Conservation (phyloP, 1,140 invertebrate species). For the Gyrodactylus bullatarudis region DNA sequence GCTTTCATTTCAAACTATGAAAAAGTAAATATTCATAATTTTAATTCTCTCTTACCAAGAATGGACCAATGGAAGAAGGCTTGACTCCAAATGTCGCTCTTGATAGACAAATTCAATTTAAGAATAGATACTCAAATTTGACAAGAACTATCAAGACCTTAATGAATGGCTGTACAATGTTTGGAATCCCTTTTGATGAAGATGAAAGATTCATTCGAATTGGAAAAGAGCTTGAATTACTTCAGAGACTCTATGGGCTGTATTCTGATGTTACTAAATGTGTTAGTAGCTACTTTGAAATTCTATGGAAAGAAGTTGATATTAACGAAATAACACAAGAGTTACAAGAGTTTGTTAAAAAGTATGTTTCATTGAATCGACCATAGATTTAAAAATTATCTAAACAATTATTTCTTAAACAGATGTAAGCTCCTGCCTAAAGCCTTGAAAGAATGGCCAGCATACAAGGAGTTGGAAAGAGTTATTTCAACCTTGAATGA, state of each 20-base stretch:
- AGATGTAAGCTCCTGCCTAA: conserved; percentile 42
- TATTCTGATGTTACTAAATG: conserved; percentile 70
- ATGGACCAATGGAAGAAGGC: conserved; percentile 62
- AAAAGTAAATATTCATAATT: conserved; percentile 21
- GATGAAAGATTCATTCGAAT: conserved; percentile 63
- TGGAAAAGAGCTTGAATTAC: conserved; percentile 63
- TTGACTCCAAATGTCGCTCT: conserved; percentile 57
- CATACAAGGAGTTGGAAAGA: conserved; percentile 62
- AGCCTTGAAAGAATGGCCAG: conserved; percentile 75
- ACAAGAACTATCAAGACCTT: conserved; percentile 63
- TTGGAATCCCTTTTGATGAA: conserved; percentile 52
- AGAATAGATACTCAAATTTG: conserved; percentile 74
- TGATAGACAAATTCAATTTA: conserved; percentile 52
- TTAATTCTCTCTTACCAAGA: conserved; percentile 28
- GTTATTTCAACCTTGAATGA: conserved; percentile 88
- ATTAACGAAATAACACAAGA: conserved; percentile 78
- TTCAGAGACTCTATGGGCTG: conserved; percentile 63
- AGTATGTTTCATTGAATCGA: neutral
- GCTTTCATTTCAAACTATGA: neutral
- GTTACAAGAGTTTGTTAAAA: conserved; percentile 48
- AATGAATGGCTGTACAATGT: conserved; percentile 62
- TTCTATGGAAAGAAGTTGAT: conserved; percentile 62
- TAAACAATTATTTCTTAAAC: neutral
- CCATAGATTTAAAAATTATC: neutral
- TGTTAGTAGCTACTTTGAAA: conserved; percentile 65